phyloP scores from a whole-genome alignment of 2,888 invertebrate genomes.

The Lissocephala sabroskyi region DNA sequence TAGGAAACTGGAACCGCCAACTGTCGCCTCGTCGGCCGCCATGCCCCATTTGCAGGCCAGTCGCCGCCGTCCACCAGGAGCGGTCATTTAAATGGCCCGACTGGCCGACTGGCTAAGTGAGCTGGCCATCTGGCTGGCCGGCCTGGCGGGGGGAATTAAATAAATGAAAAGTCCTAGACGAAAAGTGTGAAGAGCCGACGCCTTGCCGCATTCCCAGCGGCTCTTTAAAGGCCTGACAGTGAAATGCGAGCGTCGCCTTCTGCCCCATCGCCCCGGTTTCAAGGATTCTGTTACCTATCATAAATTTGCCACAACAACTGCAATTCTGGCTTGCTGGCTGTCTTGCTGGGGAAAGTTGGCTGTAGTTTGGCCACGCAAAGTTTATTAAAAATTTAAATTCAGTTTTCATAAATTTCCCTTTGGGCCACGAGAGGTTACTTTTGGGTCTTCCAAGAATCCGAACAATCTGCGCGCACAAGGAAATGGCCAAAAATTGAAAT shows the following conservation, averaged over 20 bases:
- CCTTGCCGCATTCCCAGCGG: slow-evolving; percentile 50
- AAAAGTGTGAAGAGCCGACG: slow-evolving; percentile 60
- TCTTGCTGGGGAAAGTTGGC: slow-evolving; percentile 28
- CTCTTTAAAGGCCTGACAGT: slow-evolving; percentile 33
- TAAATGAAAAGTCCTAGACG: slow-evolving; percentile 55
- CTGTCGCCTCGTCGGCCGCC: slow-evolving; percentile 56
- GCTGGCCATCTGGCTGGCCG: slow-evolving; percentile 42
- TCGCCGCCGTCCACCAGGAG: no score
- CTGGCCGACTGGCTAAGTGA: slow-evolving; percentile 57
- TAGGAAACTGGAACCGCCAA: slow-evolving; percentile 68
- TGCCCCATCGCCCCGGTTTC: slow-evolving; percentile 15
- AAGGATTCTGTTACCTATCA: slow-evolving; percentile 1
- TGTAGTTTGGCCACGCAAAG: slow-evolving; percentile 39
- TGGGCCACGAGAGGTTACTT: no score
- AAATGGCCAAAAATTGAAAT: slow-evolving; percentile 65
- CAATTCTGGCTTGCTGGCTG: background rate
- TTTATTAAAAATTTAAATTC: slow-evolving; percentile 67
- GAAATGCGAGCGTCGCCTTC: slow-evolving; percentile 38
- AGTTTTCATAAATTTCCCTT: no score
- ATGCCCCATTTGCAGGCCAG: slow-evolving; percentile 59
- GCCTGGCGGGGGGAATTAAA: slow-evolving; percentile 38
- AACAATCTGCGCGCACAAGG: slow-evolving; percentile 43
- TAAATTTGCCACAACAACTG: slow-evolving; percentile 25
- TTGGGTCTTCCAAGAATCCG: no score
- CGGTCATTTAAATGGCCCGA: no score